These are phyloP conservation scores for Harmothoe impar DNA, from an alignment of 2,888 invertebrate genomes.

Conservation along the genomic window DNA sequence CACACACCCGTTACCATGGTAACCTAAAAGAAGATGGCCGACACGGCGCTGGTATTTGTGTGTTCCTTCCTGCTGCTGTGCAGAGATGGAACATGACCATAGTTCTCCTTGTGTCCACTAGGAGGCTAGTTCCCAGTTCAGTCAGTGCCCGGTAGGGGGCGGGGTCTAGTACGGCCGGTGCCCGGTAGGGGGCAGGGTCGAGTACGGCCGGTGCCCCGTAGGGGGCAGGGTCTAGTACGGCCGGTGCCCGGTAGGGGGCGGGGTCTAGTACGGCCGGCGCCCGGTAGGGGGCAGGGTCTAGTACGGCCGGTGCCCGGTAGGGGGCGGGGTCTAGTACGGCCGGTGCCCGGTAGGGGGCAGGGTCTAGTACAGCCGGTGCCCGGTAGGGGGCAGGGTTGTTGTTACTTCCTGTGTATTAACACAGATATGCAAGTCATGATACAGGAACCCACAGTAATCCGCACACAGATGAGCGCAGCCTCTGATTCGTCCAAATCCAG, in stretches of 20 bases:
- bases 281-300: not conserved
- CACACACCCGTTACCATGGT: slow-evolving; percentile 1
- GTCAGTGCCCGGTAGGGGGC: not conserved
- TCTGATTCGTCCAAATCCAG: too few relatives aligned
- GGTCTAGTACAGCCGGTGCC: not conserved
- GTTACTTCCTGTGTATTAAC: not conserved
- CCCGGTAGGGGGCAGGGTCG: not conserved
- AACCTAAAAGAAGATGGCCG: not conserved
- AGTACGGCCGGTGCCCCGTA: not conserved
- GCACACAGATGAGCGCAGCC: too few relatives aligned
- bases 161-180: not conserved
- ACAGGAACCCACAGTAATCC: too few relatives aligned
- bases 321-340: not conserved
- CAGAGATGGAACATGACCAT: not conserved
- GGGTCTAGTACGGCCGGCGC: not conserved
- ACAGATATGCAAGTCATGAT: too few relatives aligned
- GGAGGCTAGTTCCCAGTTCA: too few relatives aligned
- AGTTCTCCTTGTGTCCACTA: not conserved
- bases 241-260: not conserved
- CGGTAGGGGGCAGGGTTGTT: not conserved
- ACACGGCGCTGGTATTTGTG: not conserved
- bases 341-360: not conserved
- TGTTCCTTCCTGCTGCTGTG: not conserved
- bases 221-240: too few relatives aligned
- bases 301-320: not conserved